phyloP scores from a whole-genome alignment of 2,113 vertebrate species.

The Cariama cristata region DNA sequence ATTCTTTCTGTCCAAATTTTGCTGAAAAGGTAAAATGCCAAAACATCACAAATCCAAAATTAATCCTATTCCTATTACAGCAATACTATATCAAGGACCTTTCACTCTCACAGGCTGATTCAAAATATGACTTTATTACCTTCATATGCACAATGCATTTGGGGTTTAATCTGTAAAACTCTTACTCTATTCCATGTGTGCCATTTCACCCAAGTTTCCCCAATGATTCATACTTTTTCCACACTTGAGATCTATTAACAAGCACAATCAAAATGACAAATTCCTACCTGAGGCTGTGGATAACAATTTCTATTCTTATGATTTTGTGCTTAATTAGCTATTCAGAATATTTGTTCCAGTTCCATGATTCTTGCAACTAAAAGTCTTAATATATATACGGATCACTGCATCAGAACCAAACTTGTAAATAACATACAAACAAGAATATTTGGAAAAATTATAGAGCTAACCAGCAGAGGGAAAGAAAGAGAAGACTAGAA shows the following conservation, averaged over 20 bases:
- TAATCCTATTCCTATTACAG: background rate
- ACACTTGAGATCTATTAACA: background rate
- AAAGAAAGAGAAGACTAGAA: background rate
- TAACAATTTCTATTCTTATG: background rate
- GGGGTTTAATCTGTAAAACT: background rate
- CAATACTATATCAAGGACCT: background rate
- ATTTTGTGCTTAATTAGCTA: background rate
- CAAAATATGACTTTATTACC: background rate
- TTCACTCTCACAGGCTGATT: background rate
- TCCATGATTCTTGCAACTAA: background rate
- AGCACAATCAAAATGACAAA: background rate
- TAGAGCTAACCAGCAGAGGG: background rate
- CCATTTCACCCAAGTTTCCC: background rate
- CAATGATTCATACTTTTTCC: background rate
- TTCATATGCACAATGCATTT: background rate
- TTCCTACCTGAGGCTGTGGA: background rate
- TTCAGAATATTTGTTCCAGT: background rate
- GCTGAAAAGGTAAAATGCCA: background rate
- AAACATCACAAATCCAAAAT: background rate
- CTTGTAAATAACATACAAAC: background rate
- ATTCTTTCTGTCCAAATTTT: background rate
- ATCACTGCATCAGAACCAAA: background rate
- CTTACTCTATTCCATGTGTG: background rate
- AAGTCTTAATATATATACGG: background rate
- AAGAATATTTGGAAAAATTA: background rate